Evolutionary conservation across 2,888 invertebrate species (phyloP), one percentile per base, ranked within the genome.

Genomic region (Drosophila mayaguana): DNA sequence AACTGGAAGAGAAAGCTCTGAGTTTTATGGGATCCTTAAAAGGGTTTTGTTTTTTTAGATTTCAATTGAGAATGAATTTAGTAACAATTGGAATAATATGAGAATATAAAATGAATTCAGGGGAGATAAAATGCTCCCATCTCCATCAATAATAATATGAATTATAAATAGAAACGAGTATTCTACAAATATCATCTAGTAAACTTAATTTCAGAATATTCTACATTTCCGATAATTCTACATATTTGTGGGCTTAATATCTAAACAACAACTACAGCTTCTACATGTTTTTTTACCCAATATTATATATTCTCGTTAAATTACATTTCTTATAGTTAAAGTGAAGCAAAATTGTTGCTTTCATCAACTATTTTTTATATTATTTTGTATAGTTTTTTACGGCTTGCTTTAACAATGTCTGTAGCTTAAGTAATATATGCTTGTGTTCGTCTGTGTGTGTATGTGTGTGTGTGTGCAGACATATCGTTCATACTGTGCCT

Each of bases 401-500:
- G 7, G 28, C 8, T n/a, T 40, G 7, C 12, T 42, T 38, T 45
- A 32, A 56, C 9, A 42, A 18, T 36, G 36, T 9, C 11, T 38
- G 22, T 46, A 14, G 32, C 16, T 72, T 42, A 45, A 57, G 32
- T 56, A 32, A 32, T 22, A 25, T 34, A 14, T 36, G 16, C 22
- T 5, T 43, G n/a, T 20, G 28, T 20, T 8, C 9, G 8, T 45
- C 22, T 14, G 46, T 46, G 25, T 46, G 25, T 48, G 38, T 34
- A 8, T 45, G 45, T 46, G 22, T 46, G 46, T 25, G 28, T 48
- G 28, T 50, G 48, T 50, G 48, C 18, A 22, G 22, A 16, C 38
- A 45, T 45, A 40, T 42, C 28, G 40, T 54, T 63, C 45, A 50
- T 51, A 20, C 8, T 36, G 60, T 40, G 60, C 28, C 40, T 46